Evolutionary conservation across 2,888 invertebrate genomes (phyloP).

Genomic region (Tryphoninae sp.): DNA sequence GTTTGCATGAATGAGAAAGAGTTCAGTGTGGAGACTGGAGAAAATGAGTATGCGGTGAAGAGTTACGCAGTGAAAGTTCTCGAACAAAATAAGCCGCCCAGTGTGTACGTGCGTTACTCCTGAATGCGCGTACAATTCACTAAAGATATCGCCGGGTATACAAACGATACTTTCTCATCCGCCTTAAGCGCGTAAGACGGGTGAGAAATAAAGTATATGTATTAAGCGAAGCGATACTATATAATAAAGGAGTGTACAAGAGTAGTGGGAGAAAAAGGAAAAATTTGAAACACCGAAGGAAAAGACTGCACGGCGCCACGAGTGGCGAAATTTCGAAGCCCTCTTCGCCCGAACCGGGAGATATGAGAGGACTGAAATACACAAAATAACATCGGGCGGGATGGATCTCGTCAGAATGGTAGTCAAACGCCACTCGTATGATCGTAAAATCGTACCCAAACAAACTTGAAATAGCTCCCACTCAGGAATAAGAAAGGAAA

Average conservation of each 20-base stretch:
- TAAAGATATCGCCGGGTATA: conserved; percentile 21
- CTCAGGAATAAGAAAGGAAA: conserved; percentile 29
- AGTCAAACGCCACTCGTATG: conserved; percentile 69
- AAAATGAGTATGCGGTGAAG: no score
- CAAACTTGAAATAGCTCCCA: conserved; percentile 72
- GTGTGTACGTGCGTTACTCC: no score
- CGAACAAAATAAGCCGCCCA: no score
- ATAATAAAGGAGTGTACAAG: conserved; percentile 24
- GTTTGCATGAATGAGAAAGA: no score
- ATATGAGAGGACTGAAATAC: conserved; percentile 48
- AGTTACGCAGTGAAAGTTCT: no score
- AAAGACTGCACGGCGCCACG: conserved; percentile 11
- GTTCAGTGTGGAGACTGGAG: no score
- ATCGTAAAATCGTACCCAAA: conserved; percentile 69
- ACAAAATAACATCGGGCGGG: conserved; percentile 69
- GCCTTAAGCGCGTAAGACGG: conserved; percentile 28
- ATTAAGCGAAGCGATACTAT: conserved; percentile 13
- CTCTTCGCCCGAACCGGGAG: conserved; percentile 24
- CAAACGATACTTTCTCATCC: background rate
- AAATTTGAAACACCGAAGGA: conserved; percentile 16
- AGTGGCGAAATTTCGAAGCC: conserved; percentile 9
- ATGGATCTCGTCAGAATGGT: conserved; percentile 68
- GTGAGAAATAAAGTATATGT: conserved; percentile 1
- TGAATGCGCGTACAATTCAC: background rate
- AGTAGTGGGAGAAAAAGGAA: conserved; percentile 2